Evolutionary conservation across 2,888 invertebrate species (phyloP), one percentile per base, ranked within the genome.

Genomic region (Strigamia maritima): DNA sequence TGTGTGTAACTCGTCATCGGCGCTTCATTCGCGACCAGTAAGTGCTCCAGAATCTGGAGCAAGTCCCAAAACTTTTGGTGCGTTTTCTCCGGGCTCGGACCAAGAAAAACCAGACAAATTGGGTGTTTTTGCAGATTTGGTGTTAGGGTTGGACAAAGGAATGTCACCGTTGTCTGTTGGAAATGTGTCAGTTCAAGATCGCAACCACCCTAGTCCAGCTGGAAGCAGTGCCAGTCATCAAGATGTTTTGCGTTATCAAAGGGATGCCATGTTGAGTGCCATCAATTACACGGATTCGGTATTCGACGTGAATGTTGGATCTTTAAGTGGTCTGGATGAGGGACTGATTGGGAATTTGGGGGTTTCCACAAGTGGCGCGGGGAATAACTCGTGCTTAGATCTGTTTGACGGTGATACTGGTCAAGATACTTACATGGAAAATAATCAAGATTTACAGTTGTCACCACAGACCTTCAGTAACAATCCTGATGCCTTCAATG

Each of bases 181-280:
- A 84, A 81, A 74, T 82, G 82, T 22, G 84, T 81, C 79, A 83
- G 82, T 81, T 70, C 83, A 83, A 79, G 84, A 84, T 75, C 81
- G 81, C 38, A 84, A 84, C 26, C 85, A 85, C 79, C 82, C 83
- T 31, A 84, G 85, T 81, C 85, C 85, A 8, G 83, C 83, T 49
- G 80, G 82, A 38, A 83, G 84, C 10, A 81, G 79, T 65, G 80
- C 79, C 49, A 80, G 79, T 24, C 81, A 78, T 31, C 78, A 78
- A 35, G 65, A 60, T 3, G 60, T 38, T 28, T 31, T 78, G 26
- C 54, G 75, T 22, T 75, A 79, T 44, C 74, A 79, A 79, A 84
- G 85, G 14, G 86, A 86, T 81, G 84, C 86, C 24, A 86, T 86
- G 85, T 83, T 86, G 44, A 86, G 85, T 65, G 79, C 78, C 31